Evolutionary conservation across 2,113 vertebrate species (phyloP).

Genomic region (Chaetodon trifascialis): DNA sequence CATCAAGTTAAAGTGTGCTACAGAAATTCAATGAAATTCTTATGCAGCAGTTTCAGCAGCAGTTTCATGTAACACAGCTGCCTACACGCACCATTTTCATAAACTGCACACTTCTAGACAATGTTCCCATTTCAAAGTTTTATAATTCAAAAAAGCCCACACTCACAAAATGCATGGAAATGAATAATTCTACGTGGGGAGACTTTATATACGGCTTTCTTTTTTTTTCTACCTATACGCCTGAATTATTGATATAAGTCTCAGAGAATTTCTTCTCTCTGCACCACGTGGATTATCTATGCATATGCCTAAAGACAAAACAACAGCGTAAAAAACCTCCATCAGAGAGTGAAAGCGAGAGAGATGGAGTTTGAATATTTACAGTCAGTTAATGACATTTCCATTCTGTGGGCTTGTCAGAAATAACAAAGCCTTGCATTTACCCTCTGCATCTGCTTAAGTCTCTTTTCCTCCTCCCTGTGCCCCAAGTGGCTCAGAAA

Average conservation of each 20-base stretch:
- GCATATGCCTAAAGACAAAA: conserved; percentile 82
- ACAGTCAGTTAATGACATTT: conserved; percentile 85
- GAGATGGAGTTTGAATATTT: conserved; percentile 81
- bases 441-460: conserved; percentile 85
- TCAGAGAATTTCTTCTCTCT: conserved; percentile 58
- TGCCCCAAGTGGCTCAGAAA: conserved; percentile 85
- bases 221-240: conserved; percentile 56
- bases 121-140: conserved; percentile 62
- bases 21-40: conserved; percentile 45
- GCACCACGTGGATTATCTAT: conserved; percentile 70
- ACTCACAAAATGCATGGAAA: conserved; percentile 62
- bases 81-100: conserved; percentile 28
- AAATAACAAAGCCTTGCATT: conserved; percentile 83
- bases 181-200: conserved; percentile 68
- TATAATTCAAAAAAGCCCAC: conserved; percentile 60
- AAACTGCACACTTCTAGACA: conserved; percentile 46
- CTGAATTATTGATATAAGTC: conserved; percentile 80
- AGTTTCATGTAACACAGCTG: conserved; percentile 34
- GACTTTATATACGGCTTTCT: conserved; percentile 36
- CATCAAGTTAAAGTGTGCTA: conserved; percentile 15
- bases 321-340: conserved; percentile 71
- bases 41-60: conserved; percentile 39
- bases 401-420: conserved; percentile 84
- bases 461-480: conserved; percentile 79
- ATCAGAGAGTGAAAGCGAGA: conserved; percentile 67